Evolutionary conservation across 2,888 invertebrate genomes (phyloP).

Genomic region (Zygaena filipendulae): DNA sequence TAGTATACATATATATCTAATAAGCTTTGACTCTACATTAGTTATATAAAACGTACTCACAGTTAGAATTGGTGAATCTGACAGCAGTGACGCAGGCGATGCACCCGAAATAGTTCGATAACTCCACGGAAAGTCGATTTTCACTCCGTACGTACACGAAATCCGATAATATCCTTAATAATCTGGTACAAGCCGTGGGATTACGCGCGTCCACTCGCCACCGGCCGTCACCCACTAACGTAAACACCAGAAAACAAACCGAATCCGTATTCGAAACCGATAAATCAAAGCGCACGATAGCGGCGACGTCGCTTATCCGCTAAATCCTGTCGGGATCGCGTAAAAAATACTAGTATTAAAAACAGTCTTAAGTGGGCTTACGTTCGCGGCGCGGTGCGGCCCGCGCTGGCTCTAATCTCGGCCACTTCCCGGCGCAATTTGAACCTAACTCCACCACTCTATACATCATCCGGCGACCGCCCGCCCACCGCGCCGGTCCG

Average conservation of each 20-base stretch:
- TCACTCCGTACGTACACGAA: conserved; percentile 50
- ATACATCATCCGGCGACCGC: conserved; percentile 72
- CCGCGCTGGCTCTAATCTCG: conserved; percentile 77
- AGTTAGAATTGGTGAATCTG: conserved; percentile 23
- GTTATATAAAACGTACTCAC: conserved; percentile 30
- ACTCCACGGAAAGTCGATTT: conserved; percentile 32
- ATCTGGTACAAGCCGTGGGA: conserved; percentile 60
- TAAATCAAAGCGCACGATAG: conserved; percentile 67
- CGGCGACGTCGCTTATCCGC: conserved; percentile 63
- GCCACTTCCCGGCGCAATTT: conserved; percentile 81
- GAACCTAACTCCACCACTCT: conserved; percentile 79
- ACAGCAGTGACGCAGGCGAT: conserved; percentile 18
- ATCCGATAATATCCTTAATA: conserved; percentile 62
- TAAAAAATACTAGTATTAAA: conserved; percentile 78
- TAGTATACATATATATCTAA: too few species aligned
- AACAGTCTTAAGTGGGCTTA: conserved; percentile 79
- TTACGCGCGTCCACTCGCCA: conserved; percentile 50
- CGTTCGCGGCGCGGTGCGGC: conserved; percentile 71
- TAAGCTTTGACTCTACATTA: too few species aligned
- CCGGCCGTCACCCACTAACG: conserved; percentile 58
- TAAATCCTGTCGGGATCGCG: conserved; percentile 69
- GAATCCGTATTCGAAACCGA: conserved; percentile 59
- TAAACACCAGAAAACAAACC: conserved; percentile 62
- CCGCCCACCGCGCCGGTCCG: conserved; percentile 64
- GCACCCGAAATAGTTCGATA: conserved; percentile 21